Base-by-base conservation (phyloP, 2,113 vertebrate genomes). In the Rhea pennata region DNA sequence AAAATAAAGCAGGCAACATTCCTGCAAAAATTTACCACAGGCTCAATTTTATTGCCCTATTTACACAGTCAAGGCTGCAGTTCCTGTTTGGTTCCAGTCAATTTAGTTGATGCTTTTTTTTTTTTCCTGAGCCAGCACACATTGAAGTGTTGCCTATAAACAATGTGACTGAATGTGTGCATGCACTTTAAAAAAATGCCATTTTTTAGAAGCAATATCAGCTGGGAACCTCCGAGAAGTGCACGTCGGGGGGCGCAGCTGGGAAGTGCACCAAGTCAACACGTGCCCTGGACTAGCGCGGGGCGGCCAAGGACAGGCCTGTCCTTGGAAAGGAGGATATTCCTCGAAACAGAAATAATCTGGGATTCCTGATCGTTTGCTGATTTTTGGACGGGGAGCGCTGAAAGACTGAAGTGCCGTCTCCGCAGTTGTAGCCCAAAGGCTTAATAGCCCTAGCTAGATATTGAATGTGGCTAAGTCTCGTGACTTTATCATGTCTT, bases 401-500 rank as follows among this genome's bases (percentile, higher is more conserved):
- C 42, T 71, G 58, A 40, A 74, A 71, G 64, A 76, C 21, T 12
- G 31, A 77, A 71, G 40, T 83, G 93, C 54, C 62, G 39, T 73
- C 89, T 58, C 71, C 87, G 46, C 67, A 84, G 76, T 80, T 73
- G 76, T 72, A 61, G 80, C 90, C 86, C 36, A 67, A 71, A 93
- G 88, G 70, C 74, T 93, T 76, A 39, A 46, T 29, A 89, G 87
- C 58, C 70, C 59, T 92, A 94, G 90, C 15, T 89, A 64, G 84
- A 76, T 90, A 87, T 64, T 94, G 91, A 87, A 0, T 71, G 92
- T 70, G 91, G 91, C 88, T 95, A 74, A 92, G 81, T 93, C 71
- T 62, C 84, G 67, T 82, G 93, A 92, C 95, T 93, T 93, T 92
- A 92, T 96, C 90, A 81, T 73, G 10, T 53, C 73, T 96, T 93